Percentiles rank a stretch among this genome's conserved stretches.
phyloP scores from a whole-genome alignment of 2,113 vertebrate genomes.

The Mionectes macconnelli region DNA sequence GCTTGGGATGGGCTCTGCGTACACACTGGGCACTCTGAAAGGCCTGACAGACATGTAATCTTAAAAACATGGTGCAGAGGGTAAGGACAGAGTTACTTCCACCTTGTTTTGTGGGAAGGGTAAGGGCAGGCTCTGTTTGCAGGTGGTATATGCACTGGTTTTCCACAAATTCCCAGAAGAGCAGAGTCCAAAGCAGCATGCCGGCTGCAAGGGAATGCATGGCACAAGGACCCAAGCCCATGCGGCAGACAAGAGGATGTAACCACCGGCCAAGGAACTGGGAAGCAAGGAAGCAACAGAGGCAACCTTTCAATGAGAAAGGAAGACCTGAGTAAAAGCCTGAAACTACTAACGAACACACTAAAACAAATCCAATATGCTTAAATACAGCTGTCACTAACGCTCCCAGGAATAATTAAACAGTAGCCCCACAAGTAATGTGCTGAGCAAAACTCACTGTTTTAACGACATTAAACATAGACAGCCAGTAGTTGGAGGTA shows the following conservation, averaged over 20 bases:
- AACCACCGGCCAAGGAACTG: background rate
- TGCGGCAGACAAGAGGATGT: rapidly evolving
- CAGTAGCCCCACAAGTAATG: background rate
- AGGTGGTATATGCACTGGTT: rapidly evolving
- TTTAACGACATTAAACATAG: background rate
- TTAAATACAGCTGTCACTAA: background rate
- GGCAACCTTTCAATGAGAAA: rapidly evolving
- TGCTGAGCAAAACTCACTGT: background rate
- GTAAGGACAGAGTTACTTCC: background rate
- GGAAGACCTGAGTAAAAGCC: background rate
- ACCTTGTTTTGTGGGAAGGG: background rate
- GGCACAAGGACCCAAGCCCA: background rate
- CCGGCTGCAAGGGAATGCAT: rapidly evolving
- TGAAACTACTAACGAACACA: background rate
- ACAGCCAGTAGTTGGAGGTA: too few species aligned
- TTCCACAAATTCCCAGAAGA: background rate
- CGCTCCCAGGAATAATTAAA: background rate
- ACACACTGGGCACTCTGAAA: rapidly evolving
- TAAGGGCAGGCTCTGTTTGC: rapidly evolving
- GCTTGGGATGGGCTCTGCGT: rapidly evolving
- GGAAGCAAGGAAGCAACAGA: background rate
- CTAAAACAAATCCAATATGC: background rate
- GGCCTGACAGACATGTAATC: background rate
- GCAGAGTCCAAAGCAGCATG: background rate
- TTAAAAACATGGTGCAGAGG: rapidly evolving